A percentile compares a stretch with the other conserved stretches of the same genome.
Conservation (phyloP, 2,797 vertebrate genomes). For the Pitangus sulphuratus region DNA sequence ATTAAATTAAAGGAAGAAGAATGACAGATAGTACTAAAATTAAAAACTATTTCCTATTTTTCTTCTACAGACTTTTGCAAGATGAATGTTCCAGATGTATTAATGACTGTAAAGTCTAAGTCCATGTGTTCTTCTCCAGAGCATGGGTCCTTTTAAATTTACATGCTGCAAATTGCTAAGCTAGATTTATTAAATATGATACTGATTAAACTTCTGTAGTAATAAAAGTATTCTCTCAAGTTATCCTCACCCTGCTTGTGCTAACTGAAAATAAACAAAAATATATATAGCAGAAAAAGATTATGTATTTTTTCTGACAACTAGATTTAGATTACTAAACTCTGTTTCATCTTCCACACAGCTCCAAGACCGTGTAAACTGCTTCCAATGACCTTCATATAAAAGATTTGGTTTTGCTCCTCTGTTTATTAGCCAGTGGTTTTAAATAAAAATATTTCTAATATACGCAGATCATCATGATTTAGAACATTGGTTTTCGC, state of each 20-base stretch:
- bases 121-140: neutral
- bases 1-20: neutral
- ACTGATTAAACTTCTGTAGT: neutral
- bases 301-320: neutral
- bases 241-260: neutral
- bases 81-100: neutral
- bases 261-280: conserved; percentile 5
- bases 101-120: neutral
- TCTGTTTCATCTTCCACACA: neutral
- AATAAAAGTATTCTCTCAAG: neutral
- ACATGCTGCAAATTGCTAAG: neutral
- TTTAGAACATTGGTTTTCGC: neutral
- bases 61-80: neutral
- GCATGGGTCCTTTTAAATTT: neutral
- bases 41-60: neutral
- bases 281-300: neutral
- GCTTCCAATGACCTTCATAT: neutral
- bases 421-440: neutral
- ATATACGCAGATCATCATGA: neutral
- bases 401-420: neutral
- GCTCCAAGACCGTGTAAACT: neutral
- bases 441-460: neutral
- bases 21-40: neutral
- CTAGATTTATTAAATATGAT: neutral
- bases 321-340: neutral